Percentiles rank a stretch among this genome's conserved stretches.
Conservation (phyloP, 2,888 invertebrate species). For the Ceraclea dissimilis region DNA sequence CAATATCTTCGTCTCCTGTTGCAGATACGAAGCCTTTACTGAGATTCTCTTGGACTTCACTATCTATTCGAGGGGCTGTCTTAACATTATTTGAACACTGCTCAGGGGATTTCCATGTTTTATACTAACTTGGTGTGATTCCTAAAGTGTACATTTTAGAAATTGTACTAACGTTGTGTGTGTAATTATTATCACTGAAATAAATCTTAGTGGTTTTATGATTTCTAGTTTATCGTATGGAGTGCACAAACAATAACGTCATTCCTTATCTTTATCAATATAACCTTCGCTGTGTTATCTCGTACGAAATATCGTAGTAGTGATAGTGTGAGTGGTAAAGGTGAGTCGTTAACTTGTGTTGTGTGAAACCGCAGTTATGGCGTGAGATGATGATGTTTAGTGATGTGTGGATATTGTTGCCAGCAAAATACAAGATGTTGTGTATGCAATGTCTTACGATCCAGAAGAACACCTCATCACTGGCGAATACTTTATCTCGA, state of each 20-base stretch:
- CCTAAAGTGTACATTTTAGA: too few relatives aligned
- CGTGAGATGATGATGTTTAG: neutral
- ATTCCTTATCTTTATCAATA: constrained; percentile 4
- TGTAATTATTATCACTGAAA: too few relatives aligned
- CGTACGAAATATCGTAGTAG: too few relatives aligned
- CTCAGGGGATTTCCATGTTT: too few relatives aligned
- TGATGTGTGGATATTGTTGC: neutral
- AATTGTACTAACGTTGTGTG: too few relatives aligned
- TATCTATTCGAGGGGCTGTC: neutral
- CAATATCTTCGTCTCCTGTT: constrained; percentile 5
- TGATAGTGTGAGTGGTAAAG: neutral
- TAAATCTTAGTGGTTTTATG: neutral
- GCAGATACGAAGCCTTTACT: neutral
- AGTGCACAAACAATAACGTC: constrained; percentile 8
- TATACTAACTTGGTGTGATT: too few relatives aligned
- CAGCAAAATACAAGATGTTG: neutral
- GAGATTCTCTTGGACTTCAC: neutral
- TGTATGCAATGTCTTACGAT: neutral
- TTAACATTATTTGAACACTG: neutral
- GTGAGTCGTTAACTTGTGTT: neutral
- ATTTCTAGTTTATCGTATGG: constrained; percentile 1
- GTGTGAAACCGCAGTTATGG: neutral
- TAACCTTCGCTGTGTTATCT: constrained; percentile 8
- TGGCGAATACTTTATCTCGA: neutral
- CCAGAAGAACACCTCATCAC: neutral